Conservation (phyloP, 2,888 invertebrate genomes). For the Artemia sp. region DNA sequence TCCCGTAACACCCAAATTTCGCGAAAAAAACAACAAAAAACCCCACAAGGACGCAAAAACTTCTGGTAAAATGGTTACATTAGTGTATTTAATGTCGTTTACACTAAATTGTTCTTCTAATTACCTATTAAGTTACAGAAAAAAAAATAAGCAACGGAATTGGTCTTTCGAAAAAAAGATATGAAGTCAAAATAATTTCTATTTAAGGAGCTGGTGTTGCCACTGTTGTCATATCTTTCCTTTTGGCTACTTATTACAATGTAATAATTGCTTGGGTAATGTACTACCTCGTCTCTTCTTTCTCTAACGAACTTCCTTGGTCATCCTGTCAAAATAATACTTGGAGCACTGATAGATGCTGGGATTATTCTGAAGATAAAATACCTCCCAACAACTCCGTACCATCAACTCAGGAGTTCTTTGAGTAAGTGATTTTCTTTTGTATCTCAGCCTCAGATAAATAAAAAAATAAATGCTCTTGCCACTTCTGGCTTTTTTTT, state of each 20-base stretch:
- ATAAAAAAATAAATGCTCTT: too few species aligned
- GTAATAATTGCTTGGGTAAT: slow-evolving; percentile 87
- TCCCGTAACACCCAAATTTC: too few species aligned
- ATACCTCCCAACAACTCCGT: slow-evolving; percentile 50
- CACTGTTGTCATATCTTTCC: slow-evolving; percentile 80
- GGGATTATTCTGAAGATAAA: slow-evolving; percentile 40
- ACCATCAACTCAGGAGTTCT: slow-evolving; percentile 80
- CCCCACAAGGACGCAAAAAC: too few species aligned
- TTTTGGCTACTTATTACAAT: slow-evolving; percentile 88
- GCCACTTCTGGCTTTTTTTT: not conserved
- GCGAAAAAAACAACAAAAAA: too few species aligned
- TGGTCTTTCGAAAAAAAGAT: too few species aligned
- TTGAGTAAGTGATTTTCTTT: slow-evolving; percentile 48
- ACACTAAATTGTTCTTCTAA: slow-evolving; percentile 38
- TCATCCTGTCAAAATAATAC: slow-evolving; percentile 55
- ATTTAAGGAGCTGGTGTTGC: slow-evolving; percentile 53
- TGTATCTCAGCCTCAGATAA: not conserved
- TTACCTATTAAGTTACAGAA: slow-evolving; percentile 30
- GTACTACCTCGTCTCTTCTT: slow-evolving; percentile 80
- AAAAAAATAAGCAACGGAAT: too few species aligned
- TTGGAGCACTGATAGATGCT: slow-evolving; percentile 69
- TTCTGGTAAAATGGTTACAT: too few species aligned
- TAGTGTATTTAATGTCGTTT: slow-evolving; percentile 18
- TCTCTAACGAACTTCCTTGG: slow-evolving; percentile 76
- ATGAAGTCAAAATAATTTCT: too few species aligned